Percentiles rank a stretch among this genome's conserved stretches.
Conservation (phyloP, 1,140 invertebrate genomes). For the Campoletis sonorensis region DNA sequence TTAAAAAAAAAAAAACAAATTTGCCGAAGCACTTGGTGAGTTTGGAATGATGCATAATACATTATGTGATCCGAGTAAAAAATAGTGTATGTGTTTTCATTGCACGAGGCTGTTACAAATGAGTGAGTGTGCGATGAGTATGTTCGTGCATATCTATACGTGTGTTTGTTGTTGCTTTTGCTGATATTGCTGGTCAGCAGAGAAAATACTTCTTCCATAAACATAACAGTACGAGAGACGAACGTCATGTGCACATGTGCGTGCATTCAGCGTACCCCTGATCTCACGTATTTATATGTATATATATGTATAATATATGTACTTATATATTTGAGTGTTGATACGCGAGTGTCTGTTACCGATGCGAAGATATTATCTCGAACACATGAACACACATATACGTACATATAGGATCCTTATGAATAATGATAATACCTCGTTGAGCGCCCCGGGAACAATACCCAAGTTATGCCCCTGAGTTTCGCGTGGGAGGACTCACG, state of each 20-base stretch:
- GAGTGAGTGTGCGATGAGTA: neutral
- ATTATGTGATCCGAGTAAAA: too few species aligned
- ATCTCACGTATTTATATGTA: conserved; percentile 5
- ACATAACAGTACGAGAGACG: conserved; percentile 32
- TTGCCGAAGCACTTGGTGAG: too few species aligned
- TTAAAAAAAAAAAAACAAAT: too few species aligned
- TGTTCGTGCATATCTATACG: too few species aligned
- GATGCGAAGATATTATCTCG: conserved; percentile 42
- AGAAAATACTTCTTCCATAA: conserved; percentile 40
- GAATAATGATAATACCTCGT: conserved; percentile 59
- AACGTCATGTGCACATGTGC: conserved; percentile 32
- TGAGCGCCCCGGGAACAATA: conserved; percentile 54
- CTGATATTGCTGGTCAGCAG: conserved; percentile 19
- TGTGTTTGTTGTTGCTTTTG: neutral
- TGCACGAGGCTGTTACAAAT: neutral
- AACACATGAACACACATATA: conserved; percentile 24
- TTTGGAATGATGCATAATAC: too few species aligned
- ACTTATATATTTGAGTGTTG: neutral
- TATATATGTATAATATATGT: neutral
- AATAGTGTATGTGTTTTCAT: neutral
- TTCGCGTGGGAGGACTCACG: conserved; percentile 51
- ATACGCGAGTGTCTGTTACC: conserved; percentile 30
- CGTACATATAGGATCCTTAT: conserved; percentile 47
- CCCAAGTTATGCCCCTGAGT: conserved; percentile 53
- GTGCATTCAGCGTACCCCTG: too few species aligned